phyloP scores from a whole-genome alignment of 2,888 invertebrate species.

The Sarcophaga variegata region DNA sequence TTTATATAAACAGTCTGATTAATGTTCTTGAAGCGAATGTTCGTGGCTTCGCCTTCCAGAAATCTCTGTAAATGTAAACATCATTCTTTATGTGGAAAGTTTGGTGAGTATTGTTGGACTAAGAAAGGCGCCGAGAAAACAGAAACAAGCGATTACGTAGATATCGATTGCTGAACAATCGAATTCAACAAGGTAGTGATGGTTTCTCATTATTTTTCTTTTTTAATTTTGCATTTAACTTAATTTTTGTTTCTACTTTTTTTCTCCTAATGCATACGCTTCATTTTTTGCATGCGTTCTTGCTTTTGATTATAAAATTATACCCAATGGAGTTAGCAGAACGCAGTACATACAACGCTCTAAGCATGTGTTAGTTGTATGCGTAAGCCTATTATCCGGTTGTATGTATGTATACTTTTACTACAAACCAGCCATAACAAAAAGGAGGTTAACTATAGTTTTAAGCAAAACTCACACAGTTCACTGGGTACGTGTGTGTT shows the following conservation, averaged over 20 bases:
- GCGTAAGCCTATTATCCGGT: slow-evolving; percentile 35
- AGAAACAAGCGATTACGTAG: no score
- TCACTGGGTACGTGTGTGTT: not conserved
- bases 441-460: slow-evolving; percentile 23
- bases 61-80: no score
- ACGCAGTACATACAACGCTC: not conserved
- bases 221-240: not conserved
- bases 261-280: slow-evolving; percentile 6
- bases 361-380: not conserved
- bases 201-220: no score
- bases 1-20: no score
- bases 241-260: not conserved
- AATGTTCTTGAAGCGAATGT: no score
- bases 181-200: no score
- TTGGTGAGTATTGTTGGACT: no score
- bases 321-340: slow-evolving; percentile 62
- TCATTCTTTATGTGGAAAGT: no score
- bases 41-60: no score
- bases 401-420: not conserved
- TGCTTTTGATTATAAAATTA: slow-evolving; percentile 63
- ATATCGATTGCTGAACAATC: no score
- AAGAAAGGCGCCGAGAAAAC: no score
- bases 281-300: slow-evolving; percentile 19
- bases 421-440: not conserved
- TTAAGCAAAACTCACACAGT: no score